Base-by-base conservation (phyloP, 2,888 invertebrate species). In the Nymphalis c-album region DNA sequence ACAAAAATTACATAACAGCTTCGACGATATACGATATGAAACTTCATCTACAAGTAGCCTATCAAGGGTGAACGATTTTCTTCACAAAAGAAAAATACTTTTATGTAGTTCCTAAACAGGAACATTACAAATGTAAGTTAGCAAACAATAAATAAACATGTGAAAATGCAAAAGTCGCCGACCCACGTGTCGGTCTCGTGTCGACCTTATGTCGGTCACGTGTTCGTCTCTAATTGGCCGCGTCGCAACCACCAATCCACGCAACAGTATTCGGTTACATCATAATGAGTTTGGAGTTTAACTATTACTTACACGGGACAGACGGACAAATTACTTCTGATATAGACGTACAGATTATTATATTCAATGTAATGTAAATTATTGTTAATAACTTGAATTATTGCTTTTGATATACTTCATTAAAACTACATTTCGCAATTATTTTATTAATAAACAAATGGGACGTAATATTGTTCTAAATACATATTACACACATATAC, bases 151-250 rank as follows among this genome's bases (percentile, higher is more conserved):
- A 58, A 64, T 60, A 71, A 71, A 71, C 67, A 67, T 53, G 69
- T 57, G 63, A 65, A 64, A 57, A 62, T 63, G 65, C 65, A 66
- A 61, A 66, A 63, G 63, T 66, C 69, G 61, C 59, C 13, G n/a
- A 20, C 45, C n/a, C 71, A 55, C 69, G 69, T 58, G 70, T 53
- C 66, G 35, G 55, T 18, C 62, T 35, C 71, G 73, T 47, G 74
- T 45, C 66, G 69, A 67, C 17, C 77, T 47, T 78, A 78, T 74
- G 79, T 58, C 74, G 59, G 65, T 20, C 75, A 70, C 81, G 82
- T 74, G 81, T 61, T 73, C 58, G 67, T 45, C 76, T 60, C 73
- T 72, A 61, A 73, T 53, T 66, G 67, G 20, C 63, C 73, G 61
- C 64, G 59, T 48, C 62, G 63, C 61, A 66, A 72, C 69, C 64